These are phyloP conservation scores for Drosophila mayri DNA, from an alignment of 1,140 invertebrate genomes.

Conservation along the genomic window DNA sequence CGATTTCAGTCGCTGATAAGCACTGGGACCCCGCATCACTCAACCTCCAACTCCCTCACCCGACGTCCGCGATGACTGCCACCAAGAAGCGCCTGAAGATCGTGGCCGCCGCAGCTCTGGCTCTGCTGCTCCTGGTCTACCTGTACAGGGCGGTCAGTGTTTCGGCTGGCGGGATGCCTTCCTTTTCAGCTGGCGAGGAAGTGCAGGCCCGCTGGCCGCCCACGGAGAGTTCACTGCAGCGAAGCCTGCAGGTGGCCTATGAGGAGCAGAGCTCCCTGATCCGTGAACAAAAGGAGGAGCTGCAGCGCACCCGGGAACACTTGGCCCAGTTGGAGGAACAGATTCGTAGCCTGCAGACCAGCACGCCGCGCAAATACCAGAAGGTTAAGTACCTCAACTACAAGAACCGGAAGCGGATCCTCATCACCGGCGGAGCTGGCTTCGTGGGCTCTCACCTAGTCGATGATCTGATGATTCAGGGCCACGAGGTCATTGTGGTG, in stretches of 20 bases:
- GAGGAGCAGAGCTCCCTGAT: conserved; percentile 62
- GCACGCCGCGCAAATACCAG: conserved; percentile 94
- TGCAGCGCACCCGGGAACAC: conserved; percentile 87
- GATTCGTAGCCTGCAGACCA: conserved; percentile 89
- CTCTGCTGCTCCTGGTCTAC: conserved; percentile 50
- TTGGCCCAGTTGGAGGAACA: conserved; percentile 90
- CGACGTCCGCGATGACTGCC: conserved; percentile 50
- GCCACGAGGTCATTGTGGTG: conserved; percentile 99
- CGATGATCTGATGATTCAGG: conserved; percentile 97
- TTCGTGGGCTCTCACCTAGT: conserved; percentile 99
- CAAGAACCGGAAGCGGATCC: conserved; percentile 94
- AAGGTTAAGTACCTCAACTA: conserved; percentile 96
- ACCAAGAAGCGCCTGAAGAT: conserved; percentile 76
- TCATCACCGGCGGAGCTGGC: conserved; percentile 98
- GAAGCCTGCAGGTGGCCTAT: conserved; percentile 57
- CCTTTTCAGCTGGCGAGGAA: conserved; percentile 27
- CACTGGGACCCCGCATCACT: conserved; percentile 38
- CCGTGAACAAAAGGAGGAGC: conserved; percentile 85
- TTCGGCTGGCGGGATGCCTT: conserved; percentile 1
- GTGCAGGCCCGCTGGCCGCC: conserved; percentile 61
- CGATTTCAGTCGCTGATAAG: conserved; percentile 53
- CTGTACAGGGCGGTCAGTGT: conserved; percentile 46
- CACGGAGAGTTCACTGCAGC: conserved; percentile 54
- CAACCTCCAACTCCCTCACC: conserved; percentile 8
- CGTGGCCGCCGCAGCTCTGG: conserved; percentile 32